Conservation (phyloP, 2,113 vertebrate genomes). For the Lampris incognitus region DNA sequence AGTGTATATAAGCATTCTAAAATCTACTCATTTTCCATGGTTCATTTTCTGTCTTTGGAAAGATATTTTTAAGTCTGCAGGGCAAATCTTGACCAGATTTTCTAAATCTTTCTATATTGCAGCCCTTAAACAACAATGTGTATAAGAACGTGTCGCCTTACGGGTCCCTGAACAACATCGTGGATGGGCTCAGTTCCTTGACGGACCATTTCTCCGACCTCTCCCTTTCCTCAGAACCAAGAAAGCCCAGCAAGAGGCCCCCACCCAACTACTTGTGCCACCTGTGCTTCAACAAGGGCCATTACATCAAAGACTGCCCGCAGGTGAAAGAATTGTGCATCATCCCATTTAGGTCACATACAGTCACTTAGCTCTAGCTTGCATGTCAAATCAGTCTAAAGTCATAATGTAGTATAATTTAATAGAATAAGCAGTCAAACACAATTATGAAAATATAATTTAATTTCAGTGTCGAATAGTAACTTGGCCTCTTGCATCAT, state of each 20-base stretch:
- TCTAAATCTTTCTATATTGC: slow-evolving; percentile 47
- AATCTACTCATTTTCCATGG: background rate
- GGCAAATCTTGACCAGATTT: background rate
- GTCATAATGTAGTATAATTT: background rate
- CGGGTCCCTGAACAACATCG: slow-evolving; percentile 97
- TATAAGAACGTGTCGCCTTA: slow-evolving; percentile 96
- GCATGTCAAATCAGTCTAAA: background rate
- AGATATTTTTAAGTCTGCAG: background rate
- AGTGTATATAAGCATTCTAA: background rate
- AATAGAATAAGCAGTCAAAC: background rate
- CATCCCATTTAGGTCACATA: background rate
- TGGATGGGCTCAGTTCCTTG: slow-evolving; percentile 96
- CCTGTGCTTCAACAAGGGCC: slow-evolving; percentile 99
- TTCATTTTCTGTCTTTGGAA: background rate
- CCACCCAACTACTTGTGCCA: slow-evolving; percentile 99
- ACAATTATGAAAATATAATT: background rate
- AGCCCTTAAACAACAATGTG: slow-evolving; percentile 94
- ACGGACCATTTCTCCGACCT: slow-evolving; percentile 99
- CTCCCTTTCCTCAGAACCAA: slow-evolving; percentile 92
- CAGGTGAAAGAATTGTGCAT: slow-evolving; percentile 86
- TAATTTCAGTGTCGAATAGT: background rate
- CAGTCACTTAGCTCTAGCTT: background rate
- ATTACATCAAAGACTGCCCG: slow-evolving; percentile 99
- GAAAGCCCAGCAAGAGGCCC: slow-evolving; percentile 97
- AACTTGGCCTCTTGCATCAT: background rate